phyloP scores from a whole-genome alignment of 2,797 vertebrate genomes.

The Triplophysa bombifrons region DNA sequence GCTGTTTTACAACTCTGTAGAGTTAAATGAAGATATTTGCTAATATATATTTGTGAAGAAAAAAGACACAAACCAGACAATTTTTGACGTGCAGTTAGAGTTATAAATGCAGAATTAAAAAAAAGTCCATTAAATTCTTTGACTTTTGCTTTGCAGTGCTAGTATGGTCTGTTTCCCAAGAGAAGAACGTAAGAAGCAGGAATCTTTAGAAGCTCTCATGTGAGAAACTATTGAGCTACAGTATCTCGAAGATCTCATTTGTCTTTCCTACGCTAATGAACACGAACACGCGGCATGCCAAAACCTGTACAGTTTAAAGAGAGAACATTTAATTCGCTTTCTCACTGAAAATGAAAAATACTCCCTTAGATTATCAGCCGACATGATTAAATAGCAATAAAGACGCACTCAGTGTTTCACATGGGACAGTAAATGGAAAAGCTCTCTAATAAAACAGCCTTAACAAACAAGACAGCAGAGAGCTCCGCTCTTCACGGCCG shows the following conservation, averaged over 20 bases:
- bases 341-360: constrained; percentile 67
- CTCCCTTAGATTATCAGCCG: constrained; percentile 73
- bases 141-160: too few species aligned
- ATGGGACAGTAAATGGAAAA: constrained; percentile 74
- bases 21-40: neutral
- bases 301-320: constrained; percentile 48
- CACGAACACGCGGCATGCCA: constrained; percentile 3
- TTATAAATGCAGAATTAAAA: neutral
- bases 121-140: neutral
- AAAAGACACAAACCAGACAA: neutral
- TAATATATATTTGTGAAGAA: neutral
- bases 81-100: neutral
- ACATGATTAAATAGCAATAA: constrained; percentile 80
- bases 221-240: neutral
- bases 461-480: constrained; percentile 59
- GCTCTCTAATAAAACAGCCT: constrained; percentile 73
- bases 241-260: neutral
- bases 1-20: neutral
- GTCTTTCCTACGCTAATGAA: neutral
- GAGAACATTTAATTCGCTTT: constrained; percentile 52
- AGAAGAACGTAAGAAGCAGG: neutral
- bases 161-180: too few species aligned
- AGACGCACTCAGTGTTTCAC: constrained; percentile 65
- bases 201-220: neutral
- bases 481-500: constrained; percentile 43